phyloP scores from a whole-genome alignment of 2,888 invertebrate species.

The Graphium colonna region DNA sequence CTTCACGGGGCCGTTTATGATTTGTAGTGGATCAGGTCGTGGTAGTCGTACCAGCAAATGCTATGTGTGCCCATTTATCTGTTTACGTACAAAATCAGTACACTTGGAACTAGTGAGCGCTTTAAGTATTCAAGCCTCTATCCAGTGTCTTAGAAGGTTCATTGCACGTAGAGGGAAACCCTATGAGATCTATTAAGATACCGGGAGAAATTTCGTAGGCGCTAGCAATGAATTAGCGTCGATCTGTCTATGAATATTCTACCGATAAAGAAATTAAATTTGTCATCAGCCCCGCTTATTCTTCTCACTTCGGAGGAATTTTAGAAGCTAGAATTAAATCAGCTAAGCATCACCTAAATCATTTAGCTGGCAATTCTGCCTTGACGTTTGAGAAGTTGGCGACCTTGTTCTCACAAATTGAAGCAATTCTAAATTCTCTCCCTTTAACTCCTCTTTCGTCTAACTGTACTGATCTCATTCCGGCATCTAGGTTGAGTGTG shows the following conservation, averaged over 20 bases:
- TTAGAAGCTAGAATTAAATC: no score
- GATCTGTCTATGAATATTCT: constrained; percentile 18
- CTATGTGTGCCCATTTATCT: constrained; percentile 26
- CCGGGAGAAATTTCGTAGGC: constrained; percentile 21
- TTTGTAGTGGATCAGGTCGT: no score
- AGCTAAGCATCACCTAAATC: no score
- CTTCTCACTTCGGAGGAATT: constrained; percentile 23
- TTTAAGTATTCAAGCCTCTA: constrained; percentile 22
- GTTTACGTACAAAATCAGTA: constrained; percentile 20
- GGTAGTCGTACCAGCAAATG: constrained; percentile 25
- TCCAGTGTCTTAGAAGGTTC: constrained; percentile 21
- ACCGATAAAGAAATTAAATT: constrained; percentile 23
- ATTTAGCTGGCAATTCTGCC: constrained; percentile 19
- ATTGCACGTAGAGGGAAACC: constrained; percentile 22
- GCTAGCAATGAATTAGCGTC: constrained; percentile 26
- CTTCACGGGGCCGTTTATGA: no score
- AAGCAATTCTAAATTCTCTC: constrained; percentile 18
- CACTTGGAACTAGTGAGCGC: constrained; percentile 24
- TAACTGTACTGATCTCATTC: constrained; percentile 7
- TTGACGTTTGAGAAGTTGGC: no score
- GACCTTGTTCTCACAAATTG: constrained; percentile 21
- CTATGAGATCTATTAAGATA: constrained; percentile 16
- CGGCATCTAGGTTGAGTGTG: no score
- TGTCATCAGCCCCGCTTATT: constrained; percentile 22
- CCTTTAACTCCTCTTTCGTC: constrained; percentile 21